Evolutionary conservation across 2,113 vertebrate species (phyloP).

Genomic region (Plestiodon gilberti): DNA sequence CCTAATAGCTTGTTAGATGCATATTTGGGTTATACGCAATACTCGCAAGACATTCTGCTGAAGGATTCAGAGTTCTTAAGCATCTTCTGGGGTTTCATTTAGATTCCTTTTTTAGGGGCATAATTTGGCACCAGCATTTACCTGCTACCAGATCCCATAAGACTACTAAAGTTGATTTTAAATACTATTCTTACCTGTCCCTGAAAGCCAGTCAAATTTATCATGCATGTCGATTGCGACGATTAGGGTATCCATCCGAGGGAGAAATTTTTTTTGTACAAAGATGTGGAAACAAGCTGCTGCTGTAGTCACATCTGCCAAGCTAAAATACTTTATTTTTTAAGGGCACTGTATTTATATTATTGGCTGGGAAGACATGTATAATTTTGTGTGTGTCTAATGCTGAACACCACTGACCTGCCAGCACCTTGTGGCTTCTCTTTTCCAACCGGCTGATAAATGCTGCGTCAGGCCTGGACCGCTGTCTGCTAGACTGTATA

Average conservation of each 20-base stretch:
- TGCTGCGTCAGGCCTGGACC: slow-evolving; percentile 53
- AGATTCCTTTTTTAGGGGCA: neutral
- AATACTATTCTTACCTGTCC: neutral
- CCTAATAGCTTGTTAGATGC: no score
- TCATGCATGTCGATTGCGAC: neutral
- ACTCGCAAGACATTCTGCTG: neutral
- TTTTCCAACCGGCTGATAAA: neutral
- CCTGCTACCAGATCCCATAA: neutral
- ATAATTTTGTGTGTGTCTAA: neutral
- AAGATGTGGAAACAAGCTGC: neutral
- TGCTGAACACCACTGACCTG: no score
- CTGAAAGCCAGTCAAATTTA: neutral
- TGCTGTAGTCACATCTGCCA: neutral
- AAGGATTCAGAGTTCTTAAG: neutral
- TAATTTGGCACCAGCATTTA: neutral
- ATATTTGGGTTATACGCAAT: no score
- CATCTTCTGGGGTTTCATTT: neutral
- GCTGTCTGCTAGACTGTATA: slow-evolving; percentile 38
- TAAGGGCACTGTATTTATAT: neutral
- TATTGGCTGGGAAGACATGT: neutral
- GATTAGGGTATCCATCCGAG: neutral
- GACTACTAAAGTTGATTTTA: neutral
- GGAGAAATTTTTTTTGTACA: neutral
- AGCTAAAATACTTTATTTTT: neutral
- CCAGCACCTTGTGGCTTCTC: neutral